Percentiles rank a stretch among this genome's conserved stretches.
phyloP scores from a whole-genome alignment of 2,113 vertebrate species.

The Heloderma charlesbogerti region DNA sequence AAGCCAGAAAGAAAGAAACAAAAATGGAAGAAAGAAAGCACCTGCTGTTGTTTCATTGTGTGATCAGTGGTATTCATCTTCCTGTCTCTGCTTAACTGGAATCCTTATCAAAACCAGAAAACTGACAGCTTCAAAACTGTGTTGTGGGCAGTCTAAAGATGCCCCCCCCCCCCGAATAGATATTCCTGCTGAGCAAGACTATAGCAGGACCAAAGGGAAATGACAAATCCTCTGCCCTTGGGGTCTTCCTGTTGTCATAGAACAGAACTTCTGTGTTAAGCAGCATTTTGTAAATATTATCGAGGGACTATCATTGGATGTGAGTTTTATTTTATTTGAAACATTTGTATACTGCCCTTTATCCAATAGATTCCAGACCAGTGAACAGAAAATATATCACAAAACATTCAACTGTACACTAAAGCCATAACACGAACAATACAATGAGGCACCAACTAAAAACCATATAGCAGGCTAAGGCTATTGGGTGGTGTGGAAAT shows the following conservation, averaged over 20 bases:
- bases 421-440: neutral
- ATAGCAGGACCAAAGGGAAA: constrained; percentile 56
- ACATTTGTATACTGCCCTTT: neutral
- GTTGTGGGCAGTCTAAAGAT: constrained; percentile 40
- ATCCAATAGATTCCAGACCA: neutral
- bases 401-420: neutral
- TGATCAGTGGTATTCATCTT: constrained; percentile 55
- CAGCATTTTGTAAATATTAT: constrained; percentile 59
- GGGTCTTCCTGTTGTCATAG: constrained; percentile 36
- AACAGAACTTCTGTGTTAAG: constrained; percentile 46
- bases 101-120: constrained; percentile 60
- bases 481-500: too few relatives aligned
- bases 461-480: neutral
- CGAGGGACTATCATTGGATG: neutral
- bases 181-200: constrained; percentile 58
- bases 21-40: neutral
- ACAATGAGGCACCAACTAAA: neutral
- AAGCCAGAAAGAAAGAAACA: constrained; percentile 3
- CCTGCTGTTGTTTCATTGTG: neutral
- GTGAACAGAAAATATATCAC: neutral
- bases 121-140: constrained; percentile 56
- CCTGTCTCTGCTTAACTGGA: constrained; percentile 47
- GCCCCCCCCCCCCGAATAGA: constrained; percentile 34
- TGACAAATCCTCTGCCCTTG: constrained; percentile 48
- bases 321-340: neutral